Base-by-base conservation (phyloP, 1,140 invertebrate species). In the Pomacea maculata region DNA sequence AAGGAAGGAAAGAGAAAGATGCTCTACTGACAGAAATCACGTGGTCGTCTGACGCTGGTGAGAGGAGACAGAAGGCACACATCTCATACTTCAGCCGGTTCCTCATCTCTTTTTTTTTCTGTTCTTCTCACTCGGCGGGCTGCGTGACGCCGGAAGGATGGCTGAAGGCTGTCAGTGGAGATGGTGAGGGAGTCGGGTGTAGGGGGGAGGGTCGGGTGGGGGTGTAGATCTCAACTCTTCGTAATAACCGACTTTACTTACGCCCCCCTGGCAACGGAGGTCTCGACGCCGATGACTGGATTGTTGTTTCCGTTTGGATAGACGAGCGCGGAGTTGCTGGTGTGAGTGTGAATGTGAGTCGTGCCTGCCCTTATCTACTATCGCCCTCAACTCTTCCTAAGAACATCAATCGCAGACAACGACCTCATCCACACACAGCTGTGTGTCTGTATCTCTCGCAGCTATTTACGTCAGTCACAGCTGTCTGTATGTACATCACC, bases 261-360 rank as follows among this genome's bases (percentile, higher is more conserved):
- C 10, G 77, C n/a, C 80, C 95, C 93, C 88, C 96, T 95, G 11
- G 95, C 95, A 14, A 95, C 89, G 0, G 94, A 93, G 14, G 95
- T 92, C 90, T 96, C 95, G 74, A 95, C 91, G 74, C 95, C 93
- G 29, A 94, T 93, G 5, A 95, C 91, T 0, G 95, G 95, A 68
- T 95, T 91, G 1, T 94, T 95, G 61, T 94, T 91, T 14, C 93
- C 80, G 14, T 94, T 74, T 71, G 94, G 88, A 5, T 94, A 92
- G 8, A 93, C 87, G 10, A 93, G 34, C 34, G 6, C 34, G 0
- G 34, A 45, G 34, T 45, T 45, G 34, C 34, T 45, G 34, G 34
- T 45, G 34, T 88, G 84, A 95, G 94, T 1, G 93, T 93, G 10
- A 95, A 90, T n/a, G 94, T 94, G 94, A 91, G 96, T 92, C 86